phyloP scores from a whole-genome alignment of 2,113 vertebrate species.

The Herpetotheres cachinnans region DNA sequence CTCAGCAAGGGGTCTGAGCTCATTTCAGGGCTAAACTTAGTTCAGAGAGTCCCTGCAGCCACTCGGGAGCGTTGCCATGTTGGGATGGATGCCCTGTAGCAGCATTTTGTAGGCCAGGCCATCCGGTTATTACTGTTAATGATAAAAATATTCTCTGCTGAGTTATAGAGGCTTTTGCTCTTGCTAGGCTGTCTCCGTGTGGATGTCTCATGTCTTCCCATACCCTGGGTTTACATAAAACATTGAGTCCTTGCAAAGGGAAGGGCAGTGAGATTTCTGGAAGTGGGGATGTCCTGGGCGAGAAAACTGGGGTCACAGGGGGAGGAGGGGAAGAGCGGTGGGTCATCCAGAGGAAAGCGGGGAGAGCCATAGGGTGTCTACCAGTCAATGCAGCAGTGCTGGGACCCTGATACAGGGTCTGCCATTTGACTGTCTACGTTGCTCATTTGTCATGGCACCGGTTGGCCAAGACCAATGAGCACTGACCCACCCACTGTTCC shows the following conservation, averaged over 20 bases:
- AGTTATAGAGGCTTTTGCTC: neutral
- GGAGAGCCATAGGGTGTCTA: neutral
- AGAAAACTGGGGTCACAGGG: neutral
- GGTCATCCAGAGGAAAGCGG: neutral
- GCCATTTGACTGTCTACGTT: neutral
- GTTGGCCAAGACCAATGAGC: neutral
- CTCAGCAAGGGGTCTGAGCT: constrained; percentile 54
- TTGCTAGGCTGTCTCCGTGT: rapidly evolving
- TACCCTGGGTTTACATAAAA: neutral
- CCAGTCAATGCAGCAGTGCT: neutral
- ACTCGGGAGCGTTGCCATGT: neutral
- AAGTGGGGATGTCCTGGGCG: neutral
- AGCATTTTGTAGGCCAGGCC: constrained; percentile 54
- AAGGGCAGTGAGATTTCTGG: neutral
- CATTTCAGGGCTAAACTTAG: constrained; percentile 58
- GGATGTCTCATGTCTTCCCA: neutral
- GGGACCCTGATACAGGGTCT: neutral
- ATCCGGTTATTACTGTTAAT: neutral
- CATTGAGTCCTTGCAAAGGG: neutral
- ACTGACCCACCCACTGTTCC: neutral
- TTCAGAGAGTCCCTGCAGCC: constrained; percentile 50
- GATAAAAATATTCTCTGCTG: constrained; percentile 55
- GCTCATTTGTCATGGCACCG: rapidly evolving
- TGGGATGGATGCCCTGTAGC: constrained; percentile 52
- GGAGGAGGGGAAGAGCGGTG: neutral